These are phyloP conservation scores for Meteorus sp. DNA, from an alignment of 1,140 invertebrate genomes.

Conservation along the genomic window DNA sequence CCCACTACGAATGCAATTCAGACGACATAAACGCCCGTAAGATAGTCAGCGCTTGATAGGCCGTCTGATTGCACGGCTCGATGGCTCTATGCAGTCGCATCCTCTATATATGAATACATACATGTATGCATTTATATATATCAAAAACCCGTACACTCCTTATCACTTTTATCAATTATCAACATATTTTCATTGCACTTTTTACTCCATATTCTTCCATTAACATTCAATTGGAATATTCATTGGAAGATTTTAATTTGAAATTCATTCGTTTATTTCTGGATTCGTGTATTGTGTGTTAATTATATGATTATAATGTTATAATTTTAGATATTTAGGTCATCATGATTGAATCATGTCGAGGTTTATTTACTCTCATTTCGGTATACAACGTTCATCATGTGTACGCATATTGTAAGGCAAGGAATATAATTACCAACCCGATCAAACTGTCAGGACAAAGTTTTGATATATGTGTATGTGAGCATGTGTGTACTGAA, in stretches of 20 bases:
- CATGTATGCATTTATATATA: neutral
- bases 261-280: too few relatives aligned
- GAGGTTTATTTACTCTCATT: constrained; percentile 13
- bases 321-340: constrained; percentile 8
- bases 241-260: too few relatives aligned
- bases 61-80: constrained; percentile 30
- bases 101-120: constrained; percentile 12
- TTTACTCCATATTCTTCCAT: too few relatives aligned
- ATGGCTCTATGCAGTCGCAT: constrained; percentile 24
- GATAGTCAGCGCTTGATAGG: constrained; percentile 36
- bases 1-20: constrained; percentile 42
- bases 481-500: too few relatives aligned
- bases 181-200: too few relatives aligned
- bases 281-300: too few relatives aligned
- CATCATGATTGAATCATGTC: constrained; percentile 2
- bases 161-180: too few relatives aligned
- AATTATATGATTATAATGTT: too few relatives aligned
- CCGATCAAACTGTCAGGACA: constrained; percentile 32
- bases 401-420: too few relatives aligned
- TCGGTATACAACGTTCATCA: too few relatives aligned
- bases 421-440: constrained; percentile 30
- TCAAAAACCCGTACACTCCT: neutral
- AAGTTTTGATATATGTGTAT: constrained; percentile 19
- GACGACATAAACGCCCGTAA: constrained; percentile 39
- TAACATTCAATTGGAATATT: too few relatives aligned